Conservation (phyloP, 64 coral and sea anemone genomes). For the Pocillopora damicornis region DNA sequence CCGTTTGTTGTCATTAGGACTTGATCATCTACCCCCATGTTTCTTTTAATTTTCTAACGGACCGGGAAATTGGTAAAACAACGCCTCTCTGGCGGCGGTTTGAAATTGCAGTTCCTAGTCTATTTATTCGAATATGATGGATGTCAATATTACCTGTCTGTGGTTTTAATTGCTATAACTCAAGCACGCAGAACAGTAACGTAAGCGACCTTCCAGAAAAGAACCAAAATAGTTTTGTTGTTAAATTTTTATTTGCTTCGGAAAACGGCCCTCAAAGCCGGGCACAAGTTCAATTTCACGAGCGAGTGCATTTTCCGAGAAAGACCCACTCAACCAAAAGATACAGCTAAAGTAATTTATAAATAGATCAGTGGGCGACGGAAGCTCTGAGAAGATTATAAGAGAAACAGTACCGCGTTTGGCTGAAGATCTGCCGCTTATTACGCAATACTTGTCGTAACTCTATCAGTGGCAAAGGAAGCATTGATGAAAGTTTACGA, state of each 20-base stretch:
- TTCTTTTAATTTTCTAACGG: background rate
- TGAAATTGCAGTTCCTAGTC: background rate
- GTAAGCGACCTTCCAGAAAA: background rate
- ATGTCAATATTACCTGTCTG: slow-evolving; percentile 9
- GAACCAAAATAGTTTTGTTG: background rate
- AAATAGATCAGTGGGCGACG: background rate
- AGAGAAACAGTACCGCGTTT: background rate
- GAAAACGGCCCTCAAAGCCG: background rate
- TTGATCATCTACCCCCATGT: background rate
- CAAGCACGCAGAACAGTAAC: background rate
- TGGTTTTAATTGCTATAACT: slow-evolving; percentile 5
- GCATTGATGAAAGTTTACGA: background rate
- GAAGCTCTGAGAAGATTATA: background rate
- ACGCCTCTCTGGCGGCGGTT: background rate
- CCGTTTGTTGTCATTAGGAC: background rate
- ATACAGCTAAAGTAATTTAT: background rate
- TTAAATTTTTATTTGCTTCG: background rate
- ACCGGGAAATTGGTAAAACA: slow-evolving; percentile 6
- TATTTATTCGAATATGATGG: background rate
- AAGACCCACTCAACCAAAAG: background rate
- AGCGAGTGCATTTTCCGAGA: background rate
- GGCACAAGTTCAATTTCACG: background rate
- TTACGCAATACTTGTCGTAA: background rate
- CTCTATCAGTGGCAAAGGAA: background rate
- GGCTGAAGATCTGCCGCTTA: background rate